Evolutionary conservation across 2,113 vertebrate species (phyloP).

Genomic region (Psittacus erithacus): DNA sequence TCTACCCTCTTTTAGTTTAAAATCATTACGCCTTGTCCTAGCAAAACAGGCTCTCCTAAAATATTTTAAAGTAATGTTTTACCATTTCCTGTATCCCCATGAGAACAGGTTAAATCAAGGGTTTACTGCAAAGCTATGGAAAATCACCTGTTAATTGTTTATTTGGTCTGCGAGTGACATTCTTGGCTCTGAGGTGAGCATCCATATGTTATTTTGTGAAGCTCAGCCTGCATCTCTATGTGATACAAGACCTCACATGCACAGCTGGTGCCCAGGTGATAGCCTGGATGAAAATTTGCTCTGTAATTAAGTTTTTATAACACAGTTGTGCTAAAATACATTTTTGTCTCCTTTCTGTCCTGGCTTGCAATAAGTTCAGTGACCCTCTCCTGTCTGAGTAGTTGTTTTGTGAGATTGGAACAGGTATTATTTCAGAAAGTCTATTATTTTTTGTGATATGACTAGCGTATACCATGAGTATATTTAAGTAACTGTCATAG

Average conservation of each 20-base stretch:
- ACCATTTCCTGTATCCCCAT: neutral
- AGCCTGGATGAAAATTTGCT: slow-evolving; percentile 18
- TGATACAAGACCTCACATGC: neutral
- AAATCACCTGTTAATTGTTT: neutral
- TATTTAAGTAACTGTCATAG: slow-evolving; percentile 70
- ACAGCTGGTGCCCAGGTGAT: slow-evolving; percentile 48
- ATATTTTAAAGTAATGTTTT: neutral
- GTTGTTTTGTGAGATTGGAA: slow-evolving; percentile 47
- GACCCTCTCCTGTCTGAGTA: slow-evolving; percentile 56
- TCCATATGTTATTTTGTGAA: neutral
- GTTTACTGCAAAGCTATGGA: neutral
- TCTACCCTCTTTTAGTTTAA: neutral
- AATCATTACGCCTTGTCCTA: neutral
- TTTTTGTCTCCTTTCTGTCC: slow-evolving; percentile 10
- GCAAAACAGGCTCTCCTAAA: neutral
- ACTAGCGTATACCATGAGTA: slow-evolving; percentile 48
- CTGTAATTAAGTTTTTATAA: slow-evolving; percentile 55
- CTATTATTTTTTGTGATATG: slow-evolving; percentile 57
- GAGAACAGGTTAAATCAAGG: neutral
- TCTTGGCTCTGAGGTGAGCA: neutral
- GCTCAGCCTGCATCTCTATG: neutral
- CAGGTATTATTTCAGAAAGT: slow-evolving; percentile 62
- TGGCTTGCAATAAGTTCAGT: slow-evolving; percentile 19
- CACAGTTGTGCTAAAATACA: slow-evolving; percentile 6
- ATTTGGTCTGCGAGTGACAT: neutral